Evolutionary conservation across 2,797 vertebrate species (phyloP), one percentile per base, ranked within the genome.

Genomic region (Petrocephalus sullivani): DNA sequence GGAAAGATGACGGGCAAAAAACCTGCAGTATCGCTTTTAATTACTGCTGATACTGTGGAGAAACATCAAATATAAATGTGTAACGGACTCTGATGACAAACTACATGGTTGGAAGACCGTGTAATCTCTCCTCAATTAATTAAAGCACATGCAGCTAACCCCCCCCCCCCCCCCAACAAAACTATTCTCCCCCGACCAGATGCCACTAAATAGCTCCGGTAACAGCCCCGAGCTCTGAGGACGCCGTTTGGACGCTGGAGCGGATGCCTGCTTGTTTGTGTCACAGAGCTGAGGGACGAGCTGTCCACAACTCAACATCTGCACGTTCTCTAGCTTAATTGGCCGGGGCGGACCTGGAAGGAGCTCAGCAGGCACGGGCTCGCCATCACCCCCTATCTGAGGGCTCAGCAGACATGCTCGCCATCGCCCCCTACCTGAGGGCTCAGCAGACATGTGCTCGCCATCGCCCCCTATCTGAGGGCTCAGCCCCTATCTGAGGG

Each of bases 21-120:
- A 92, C 94, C 94, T 94, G 95, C 94, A 94, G 96, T 96, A 95
- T 96, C 96, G 95, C 96, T 98, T 98, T 97, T 99, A 98, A 99
- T 99, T 97, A 98, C 96, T 98, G 96, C 96, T 98, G 98, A 99
- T 98, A 99, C 98, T 97, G 97, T 98, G 97, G 98, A 99, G 98
- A 98, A 99, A 98, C 97, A 98, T 99, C 98, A 98, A 98, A 98
- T 99, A 98, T 98, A 98, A 98, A 98, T 99, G 97, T 98, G 97
- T 99, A 99, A 99, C 99, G 97, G 97, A 96, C 96, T 96, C 98
- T 98, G 98, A 99, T 99, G 98, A 99, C 98, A 98, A 97, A 98
- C 98, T 98, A 97, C 98, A 99, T 95, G 98, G 97, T 98, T 99
- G 98, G 97, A 99, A 97, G 97, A 98, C 97, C 98, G 97, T 99